A percentile compares a stretch with the other conserved stretches of the same genome.
Evolutionary conservation across 2,113 vertebrate genomes (phyloP).

Genomic region (Corythoichthys haematopterus): DNA sequence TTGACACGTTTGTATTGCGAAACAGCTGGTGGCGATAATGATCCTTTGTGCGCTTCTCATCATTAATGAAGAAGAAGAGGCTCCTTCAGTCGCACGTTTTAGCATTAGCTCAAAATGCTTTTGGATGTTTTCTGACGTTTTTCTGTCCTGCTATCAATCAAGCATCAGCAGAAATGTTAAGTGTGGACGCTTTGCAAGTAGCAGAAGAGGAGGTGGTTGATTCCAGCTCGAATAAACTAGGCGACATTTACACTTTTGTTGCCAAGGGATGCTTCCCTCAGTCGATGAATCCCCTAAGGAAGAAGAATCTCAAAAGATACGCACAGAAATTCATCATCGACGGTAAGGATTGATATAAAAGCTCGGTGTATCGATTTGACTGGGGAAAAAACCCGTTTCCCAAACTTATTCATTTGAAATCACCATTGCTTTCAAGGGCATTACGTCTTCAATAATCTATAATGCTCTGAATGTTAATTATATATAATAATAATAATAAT

Average conservation of each 20-base stretch:
- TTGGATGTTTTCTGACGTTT: background rate
- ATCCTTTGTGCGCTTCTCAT: slow-evolving; percentile 1
- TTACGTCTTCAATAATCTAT: no score
- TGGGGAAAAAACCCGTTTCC: no score
- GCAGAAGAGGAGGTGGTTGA: slow-evolving; percentile 84
- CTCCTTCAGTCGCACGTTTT: background rate
- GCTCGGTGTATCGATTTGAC: background rate
- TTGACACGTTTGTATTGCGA: background rate
- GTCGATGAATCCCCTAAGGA: slow-evolving; percentile 78
- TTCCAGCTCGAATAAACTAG: slow-evolving; percentile 74
- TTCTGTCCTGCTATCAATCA: background rate
- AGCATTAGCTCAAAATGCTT: background rate
- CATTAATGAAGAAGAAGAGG: background rate
- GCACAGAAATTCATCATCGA: slow-evolving; percentile 83
- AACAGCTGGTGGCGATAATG: slow-evolving; percentile 8
- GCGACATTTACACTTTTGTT: slow-evolving; percentile 82
- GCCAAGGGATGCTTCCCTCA: slow-evolving; percentile 81
- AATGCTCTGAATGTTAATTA: no score
- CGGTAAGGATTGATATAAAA: slow-evolving; percentile 52
- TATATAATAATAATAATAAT: no score
- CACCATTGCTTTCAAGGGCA: background rate
- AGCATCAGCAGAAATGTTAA: slow-evolving; percentile 49
- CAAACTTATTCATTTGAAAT: background rate
- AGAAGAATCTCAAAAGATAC: slow-evolving; percentile 83
- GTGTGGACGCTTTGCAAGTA: slow-evolving; percentile 79